These are phyloP conservation scores for Aulostomus chinensis DNA, from an alignment of 2,797 vertebrate species.

Conservation along the genomic window DNA sequence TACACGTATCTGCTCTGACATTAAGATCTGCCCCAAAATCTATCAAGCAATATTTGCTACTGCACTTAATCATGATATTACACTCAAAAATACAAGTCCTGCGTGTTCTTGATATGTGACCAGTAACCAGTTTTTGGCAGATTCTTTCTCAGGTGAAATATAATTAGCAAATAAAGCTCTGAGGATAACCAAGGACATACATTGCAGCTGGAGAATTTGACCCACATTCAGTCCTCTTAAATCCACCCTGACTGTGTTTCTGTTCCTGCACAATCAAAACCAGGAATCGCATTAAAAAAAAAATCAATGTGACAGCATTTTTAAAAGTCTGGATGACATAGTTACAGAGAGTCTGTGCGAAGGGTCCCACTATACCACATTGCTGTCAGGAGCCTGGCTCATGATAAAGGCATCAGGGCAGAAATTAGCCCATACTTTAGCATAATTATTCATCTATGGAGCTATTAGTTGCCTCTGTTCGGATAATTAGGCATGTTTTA, in stretches of 20 bases:
- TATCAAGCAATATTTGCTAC: no score
- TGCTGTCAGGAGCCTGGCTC: neutral
- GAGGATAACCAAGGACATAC: no score
- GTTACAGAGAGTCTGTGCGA: neutral
- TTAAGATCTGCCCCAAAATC: no score
- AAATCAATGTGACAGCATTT: neutral
- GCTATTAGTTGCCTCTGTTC: constrained; percentile 29
- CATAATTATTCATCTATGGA: constrained; percentile 2
- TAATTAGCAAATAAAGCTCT: neutral
- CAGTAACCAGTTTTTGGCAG: neutral
- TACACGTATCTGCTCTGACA: no score
- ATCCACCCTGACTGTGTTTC: neutral
- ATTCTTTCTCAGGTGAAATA: neutral
- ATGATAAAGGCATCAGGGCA: neutral
- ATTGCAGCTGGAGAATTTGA: neutral
- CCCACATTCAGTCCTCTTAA: neutral
- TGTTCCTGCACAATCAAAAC: neutral
- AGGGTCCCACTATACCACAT: neutral
- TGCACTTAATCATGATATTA: no score
- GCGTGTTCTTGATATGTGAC: no score
- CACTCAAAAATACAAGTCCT: no score
- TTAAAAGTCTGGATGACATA: neutral
- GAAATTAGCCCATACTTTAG: constrained; percentile 4
- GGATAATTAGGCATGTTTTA: constrained; percentile 16
- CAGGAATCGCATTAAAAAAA: neutral